These are phyloP conservation scores for Nephrotoma guestfalica DNA, from an alignment of 2,888 invertebrate genomes.

Conservation along the genomic window DNA sequence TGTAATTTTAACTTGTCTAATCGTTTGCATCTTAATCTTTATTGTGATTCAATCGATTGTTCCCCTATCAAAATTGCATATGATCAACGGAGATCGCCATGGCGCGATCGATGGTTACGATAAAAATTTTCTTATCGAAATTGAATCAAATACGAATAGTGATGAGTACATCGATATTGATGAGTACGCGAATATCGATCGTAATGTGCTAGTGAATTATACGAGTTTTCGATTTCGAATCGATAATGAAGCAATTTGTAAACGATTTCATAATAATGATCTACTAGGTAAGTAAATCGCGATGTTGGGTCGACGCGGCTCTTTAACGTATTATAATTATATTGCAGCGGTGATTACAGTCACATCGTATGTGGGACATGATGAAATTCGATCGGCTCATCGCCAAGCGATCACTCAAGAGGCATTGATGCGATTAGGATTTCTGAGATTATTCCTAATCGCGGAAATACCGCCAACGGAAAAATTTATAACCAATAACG, in stretches of 20 bases:
- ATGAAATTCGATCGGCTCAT: slow-evolving; percentile 52
- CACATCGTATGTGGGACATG: slow-evolving; percentile 63
- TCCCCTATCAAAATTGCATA: not conserved
- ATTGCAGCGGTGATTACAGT: slow-evolving; percentile 39
- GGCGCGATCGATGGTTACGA: not conserved
- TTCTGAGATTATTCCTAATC: slow-evolving; percentile 52
- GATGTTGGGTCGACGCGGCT: not conserved
- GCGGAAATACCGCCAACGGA: slow-evolving; percentile 41
- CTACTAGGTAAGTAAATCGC: not conserved
- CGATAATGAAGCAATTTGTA: not conserved
- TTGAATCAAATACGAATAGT: not conserved
- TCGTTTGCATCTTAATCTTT: not conserved
- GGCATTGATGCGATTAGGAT: slow-evolving; percentile 41
- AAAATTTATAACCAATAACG: slow-evolving; percentile 38
- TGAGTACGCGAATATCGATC: not conserved
- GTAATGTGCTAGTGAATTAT: not conserved
- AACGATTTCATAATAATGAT: not conserved
- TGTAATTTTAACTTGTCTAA: not conserved
- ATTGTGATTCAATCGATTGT: not conserved
- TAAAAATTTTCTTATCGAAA: not conserved
- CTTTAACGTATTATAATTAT: not conserved
- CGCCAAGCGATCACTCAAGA: slow-evolving; percentile 46
- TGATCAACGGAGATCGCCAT: not conserved
- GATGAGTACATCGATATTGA: not conserved
- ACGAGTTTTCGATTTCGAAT: not conserved